Evolutionary conservation across 2,113 vertebrate genomes (phyloP).

Genomic region (Zosterops borbonicus): DNA sequence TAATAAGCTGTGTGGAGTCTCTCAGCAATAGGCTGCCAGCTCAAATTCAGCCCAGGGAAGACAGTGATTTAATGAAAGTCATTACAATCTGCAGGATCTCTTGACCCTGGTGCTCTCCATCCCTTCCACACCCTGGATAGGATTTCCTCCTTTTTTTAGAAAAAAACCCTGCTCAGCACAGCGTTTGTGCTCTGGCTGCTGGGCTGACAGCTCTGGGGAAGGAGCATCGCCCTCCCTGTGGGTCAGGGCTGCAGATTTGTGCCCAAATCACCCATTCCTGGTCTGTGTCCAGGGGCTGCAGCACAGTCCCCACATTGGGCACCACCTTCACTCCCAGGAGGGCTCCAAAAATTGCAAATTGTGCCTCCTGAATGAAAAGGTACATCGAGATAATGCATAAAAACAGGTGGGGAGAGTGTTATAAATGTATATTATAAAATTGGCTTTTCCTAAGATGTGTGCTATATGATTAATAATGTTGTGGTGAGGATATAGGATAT

Average conservation of each 20-base stretch:
- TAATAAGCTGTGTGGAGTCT: not conserved
- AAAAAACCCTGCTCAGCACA: rapidly evolving
- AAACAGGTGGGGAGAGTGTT: not conserved
- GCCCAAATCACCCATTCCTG: not conserved
- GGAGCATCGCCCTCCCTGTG: not conserved
- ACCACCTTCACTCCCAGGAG: not conserved
- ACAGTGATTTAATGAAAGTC: constrained; percentile 32
- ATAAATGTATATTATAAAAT: no score
- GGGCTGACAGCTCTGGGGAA: not conserved
- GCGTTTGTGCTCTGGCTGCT: not conserved
- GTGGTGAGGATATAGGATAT: no score
- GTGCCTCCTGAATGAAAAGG: no score
- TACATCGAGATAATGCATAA: not conserved
- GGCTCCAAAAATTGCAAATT: no score
- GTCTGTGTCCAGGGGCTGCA: not conserved
- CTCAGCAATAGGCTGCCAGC: constrained; percentile 21
- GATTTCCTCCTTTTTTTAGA: not conserved
- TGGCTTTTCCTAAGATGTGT: no score
- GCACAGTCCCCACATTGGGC: not conserved
- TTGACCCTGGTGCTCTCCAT: not conserved
- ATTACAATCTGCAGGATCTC: not conserved
- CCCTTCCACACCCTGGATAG: not conserved
- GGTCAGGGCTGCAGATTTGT: not conserved
- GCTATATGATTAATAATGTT: no score
- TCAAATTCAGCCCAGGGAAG: constrained; percentile 21